Conservation (phyloP, 1,140 invertebrate species). For the Amphibalanus amphitrite region DNA sequence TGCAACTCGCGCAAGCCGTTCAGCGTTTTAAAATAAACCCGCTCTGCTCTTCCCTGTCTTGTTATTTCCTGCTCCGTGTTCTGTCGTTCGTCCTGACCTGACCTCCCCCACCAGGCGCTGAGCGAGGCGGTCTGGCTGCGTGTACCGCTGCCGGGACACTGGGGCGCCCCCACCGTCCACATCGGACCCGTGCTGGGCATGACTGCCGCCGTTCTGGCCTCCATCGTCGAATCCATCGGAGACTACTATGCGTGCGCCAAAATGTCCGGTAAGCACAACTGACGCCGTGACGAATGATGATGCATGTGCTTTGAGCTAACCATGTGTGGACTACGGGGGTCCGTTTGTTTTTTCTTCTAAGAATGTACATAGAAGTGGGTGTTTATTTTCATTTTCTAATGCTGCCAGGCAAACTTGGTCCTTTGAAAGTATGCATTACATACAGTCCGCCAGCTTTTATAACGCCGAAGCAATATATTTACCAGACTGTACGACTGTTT, state of each 20-base stretch:
- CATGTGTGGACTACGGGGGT: too few relatives aligned
- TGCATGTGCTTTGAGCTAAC: slow-evolving; percentile 58
- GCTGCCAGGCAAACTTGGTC: too few relatives aligned
- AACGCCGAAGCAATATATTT: too few relatives aligned
- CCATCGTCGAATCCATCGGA: slow-evolving; percentile 22
- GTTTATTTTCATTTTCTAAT: too few relatives aligned
- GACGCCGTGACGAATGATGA: slow-evolving; percentile 81
- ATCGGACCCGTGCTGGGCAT: slow-evolving; percentile 59
- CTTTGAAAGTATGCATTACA: too few relatives aligned
- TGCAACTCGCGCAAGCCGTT: background rate
- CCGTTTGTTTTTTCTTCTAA: too few relatives aligned
- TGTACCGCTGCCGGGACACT: slow-evolving; percentile 34
- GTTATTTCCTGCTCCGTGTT: too few relatives aligned
- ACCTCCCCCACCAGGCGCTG: background rate
- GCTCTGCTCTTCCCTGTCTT: too few relatives aligned
- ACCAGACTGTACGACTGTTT: too few relatives aligned
- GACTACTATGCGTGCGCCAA: slow-evolving; percentile 14
- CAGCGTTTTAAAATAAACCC: background rate
- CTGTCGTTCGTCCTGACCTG: background rate
- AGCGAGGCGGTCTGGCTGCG: background rate
- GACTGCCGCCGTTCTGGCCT: slow-evolving; percentile 63
- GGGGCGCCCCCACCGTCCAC: slow-evolving; percentile 61
- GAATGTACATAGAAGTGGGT: too few relatives aligned
- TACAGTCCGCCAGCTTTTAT: too few relatives aligned
- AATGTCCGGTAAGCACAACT: slow-evolving; percentile 33